These are phyloP conservation scores for Diploptera punctata DNA, from an alignment of 2,888 invertebrate genomes.

Conservation along the genomic window DNA sequence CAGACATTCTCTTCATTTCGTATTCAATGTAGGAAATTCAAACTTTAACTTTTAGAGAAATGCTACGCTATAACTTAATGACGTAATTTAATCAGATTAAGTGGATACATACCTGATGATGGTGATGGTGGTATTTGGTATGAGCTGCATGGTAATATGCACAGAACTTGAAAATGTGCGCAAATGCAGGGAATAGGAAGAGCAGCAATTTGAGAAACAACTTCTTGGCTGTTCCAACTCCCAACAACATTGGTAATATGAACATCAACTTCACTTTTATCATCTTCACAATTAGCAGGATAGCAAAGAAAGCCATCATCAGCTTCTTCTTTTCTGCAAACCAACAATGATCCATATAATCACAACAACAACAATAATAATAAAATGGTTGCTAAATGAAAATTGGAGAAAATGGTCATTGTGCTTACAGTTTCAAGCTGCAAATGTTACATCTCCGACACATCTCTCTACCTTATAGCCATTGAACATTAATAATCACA, in stretches of 20 bases:
- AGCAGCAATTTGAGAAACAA: constrained; percentile 79
- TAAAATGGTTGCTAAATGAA: background rate
- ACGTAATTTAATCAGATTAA: too few species aligned
- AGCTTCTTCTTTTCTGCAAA: constrained; percentile 66
- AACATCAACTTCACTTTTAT: constrained; percentile 82
- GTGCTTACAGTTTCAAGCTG: too few species aligned
- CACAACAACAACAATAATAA: background rate
- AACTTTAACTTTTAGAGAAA: too few species aligned
- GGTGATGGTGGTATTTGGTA: constrained; percentile 82
- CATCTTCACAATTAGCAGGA: constrained; percentile 78
- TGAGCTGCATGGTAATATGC: constrained; percentile 70
- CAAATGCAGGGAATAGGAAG: constrained; percentile 82
- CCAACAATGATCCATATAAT: background rate
- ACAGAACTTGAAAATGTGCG: constrained; percentile 84
- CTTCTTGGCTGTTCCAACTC: constrained; percentile 84
- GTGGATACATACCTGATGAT: constrained; percentile 61
- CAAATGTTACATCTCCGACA: background rate
- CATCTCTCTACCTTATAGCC: background rate
- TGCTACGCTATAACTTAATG: too few species aligned
- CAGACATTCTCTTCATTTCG: too few species aligned
- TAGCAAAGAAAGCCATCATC: constrained; percentile 74
- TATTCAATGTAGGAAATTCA: too few species aligned
- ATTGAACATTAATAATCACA: too few species aligned
- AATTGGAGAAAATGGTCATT: too few species aligned
- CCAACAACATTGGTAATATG: constrained; percentile 77